Evolutionary conservation across 2,113 vertebrate genomes (phyloP), one percentile per base, ranked within the genome.

Genomic region (Myodes glareolus): DNA sequence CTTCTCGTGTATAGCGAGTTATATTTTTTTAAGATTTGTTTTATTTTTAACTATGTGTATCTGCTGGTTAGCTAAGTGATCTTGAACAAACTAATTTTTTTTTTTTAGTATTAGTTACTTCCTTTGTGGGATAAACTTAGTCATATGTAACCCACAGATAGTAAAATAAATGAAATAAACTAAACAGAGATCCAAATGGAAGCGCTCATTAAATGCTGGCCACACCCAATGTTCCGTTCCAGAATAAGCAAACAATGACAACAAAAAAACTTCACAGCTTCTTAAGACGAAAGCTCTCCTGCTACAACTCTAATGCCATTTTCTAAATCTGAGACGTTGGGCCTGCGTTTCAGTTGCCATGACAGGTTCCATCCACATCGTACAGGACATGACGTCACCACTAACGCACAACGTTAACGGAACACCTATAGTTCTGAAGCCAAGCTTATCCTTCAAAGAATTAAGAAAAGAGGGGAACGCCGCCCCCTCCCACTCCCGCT

Each of bases 401-500:
- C 39, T 63, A 29, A 85, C 45, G 8, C 61, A 67, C n/a, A 36
- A 7, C 2, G 10, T 47, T 12, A 47, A 23, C 17, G 7, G 29
- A 47, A 47, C 27, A 33, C 61, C 39, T 17, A 65, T 1, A 65
- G 61, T 11, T 31, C 39, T 19, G 58, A 85, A 7, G 7, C 61
- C 27, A 31, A 19, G 61, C 10, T 68, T 25, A 19, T 23, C 29
- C 31, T 50, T 7, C 29, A 50, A 68, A 47, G 9, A 19, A 67
- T 13, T 36, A 36, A 67, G 29, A 78, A 76, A 45, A 29, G 12
- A 39, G 23, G 17, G 82, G 58, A 84, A 63, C 17, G 17, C 58
- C 19, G 6, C 19, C 5, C 0, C 2, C 36, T 7, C 9, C 1
- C 70, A 1, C 39, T 0, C n/a, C 58, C 12, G 1, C 10, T 2